phyloP scores from a whole-genome alignment of 2,113 vertebrate genomes.

The Ceuthmochares aereus region DNA sequence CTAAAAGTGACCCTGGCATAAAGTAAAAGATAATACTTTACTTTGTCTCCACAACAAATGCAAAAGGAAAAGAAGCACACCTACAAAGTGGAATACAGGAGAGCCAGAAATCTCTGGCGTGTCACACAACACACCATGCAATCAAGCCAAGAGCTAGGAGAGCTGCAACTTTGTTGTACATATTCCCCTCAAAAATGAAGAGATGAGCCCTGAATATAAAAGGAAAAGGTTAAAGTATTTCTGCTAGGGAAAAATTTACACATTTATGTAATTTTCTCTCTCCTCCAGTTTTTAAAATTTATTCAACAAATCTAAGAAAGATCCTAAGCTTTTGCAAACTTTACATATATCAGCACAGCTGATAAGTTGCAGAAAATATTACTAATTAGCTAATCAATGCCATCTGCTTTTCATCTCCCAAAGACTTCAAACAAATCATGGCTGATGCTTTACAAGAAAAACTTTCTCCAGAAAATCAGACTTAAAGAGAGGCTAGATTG shows the following conservation, averaged over 20 bases:
- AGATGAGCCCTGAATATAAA: background rate
- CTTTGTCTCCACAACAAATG: background rate
- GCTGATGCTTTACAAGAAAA: constrained; percentile 2
- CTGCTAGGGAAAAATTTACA: background rate
- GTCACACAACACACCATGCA: background rate
- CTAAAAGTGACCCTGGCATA: background rate
- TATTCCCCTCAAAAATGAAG: background rate
- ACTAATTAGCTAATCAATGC: constrained; percentile 52
- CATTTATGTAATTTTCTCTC: background rate
- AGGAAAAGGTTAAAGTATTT: background rate
- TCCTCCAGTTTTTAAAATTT: background rate
- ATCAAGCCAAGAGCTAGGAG: background rate
- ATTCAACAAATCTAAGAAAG: background rate
- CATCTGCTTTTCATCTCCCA: constrained; percentile 33
- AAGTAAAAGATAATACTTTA: background rate
- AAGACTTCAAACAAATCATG: background rate
- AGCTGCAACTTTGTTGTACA: background rate
- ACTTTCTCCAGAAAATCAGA: background rate
- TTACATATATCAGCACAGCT: background rate
- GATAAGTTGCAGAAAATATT: constrained; percentile 9
- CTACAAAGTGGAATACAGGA: background rate
- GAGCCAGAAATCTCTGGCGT: background rate
- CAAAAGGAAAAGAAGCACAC: background rate
- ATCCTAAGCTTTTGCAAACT: background rate
- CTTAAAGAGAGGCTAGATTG: background rate